Evolutionary conservation across 2,797 vertebrate species (phyloP), one percentile per base, ranked within the genome.

Genomic region (Leontopithecus rosalia): DNA sequence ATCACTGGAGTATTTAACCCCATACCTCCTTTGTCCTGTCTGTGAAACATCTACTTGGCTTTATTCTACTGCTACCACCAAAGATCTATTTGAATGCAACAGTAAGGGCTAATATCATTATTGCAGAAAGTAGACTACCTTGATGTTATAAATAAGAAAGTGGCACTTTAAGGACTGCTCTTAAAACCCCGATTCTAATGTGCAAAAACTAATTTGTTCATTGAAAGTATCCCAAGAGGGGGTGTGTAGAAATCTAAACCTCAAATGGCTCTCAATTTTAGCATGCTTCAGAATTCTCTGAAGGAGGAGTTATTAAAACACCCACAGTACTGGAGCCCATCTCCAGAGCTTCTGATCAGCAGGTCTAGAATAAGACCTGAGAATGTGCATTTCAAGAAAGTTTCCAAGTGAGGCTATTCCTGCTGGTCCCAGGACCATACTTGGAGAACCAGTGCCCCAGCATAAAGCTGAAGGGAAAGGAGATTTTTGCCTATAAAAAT

Each of bases 1-100:
- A 88, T 92, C 82, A 87, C 33, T 64, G 19, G 57, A 24, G 26
- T 82, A 20, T 90, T 95, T 92, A 85, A 84, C 73, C 36, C 92
- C 20, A 41, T 95, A 81, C 57, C 77, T 86, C 48, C 55, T 91
- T 46, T 86, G 48, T 77, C 80, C 17, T 91, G 46, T 76, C 33
- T 80, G 85, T 52, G 85, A 88, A 96, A 57, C 6, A 64, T 48
- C n/a, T 67, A 36, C 22, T 81, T 84, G 90, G 15, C n/a, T 73
- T 76, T 57, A 95, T 81, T 39, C 52, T 67, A 58, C 22, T 80
- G 20, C 48, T 67, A 33, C 24, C 52, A 86, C 92, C 58, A 89
- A 50, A 26, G 92, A 43, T 80, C 50, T 55, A 28, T 81, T 85
- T 92, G 85, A 70, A 55, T 52, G 10, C 28, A 70, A 58, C 73